Base-by-base conservation (phyloP, 2,888 invertebrate species). In the Koerneria pararmatus region DNA sequence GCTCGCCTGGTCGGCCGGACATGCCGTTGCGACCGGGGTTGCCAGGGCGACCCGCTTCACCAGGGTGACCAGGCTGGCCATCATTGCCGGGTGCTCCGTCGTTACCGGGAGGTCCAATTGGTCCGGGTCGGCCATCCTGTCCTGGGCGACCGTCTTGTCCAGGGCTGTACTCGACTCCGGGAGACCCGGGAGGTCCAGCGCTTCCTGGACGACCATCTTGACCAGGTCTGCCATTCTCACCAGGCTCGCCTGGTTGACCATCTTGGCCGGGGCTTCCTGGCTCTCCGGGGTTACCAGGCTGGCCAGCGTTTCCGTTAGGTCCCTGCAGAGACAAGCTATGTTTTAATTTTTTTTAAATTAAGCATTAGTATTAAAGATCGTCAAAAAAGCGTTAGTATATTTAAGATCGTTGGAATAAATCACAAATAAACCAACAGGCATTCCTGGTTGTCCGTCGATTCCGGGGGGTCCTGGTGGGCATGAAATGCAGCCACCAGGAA, bases 401-500 rank as follows among this genome's bases (percentile, higher is more conserved):
- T n/a, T n/a, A n/a, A n/a, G n/a, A n/a, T n/a, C n/a, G n/a, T n/a
- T n/a, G n/a, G n/a, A n/a, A n/a, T n/a, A n/a, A n/a, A n/a, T n/a
- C n/a, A n/a, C n/a, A n/a, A n/a, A n/a, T n/a, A n/a, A n/a, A n/a
- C n/a, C n/a, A n/a, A n/a, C n/a, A n/a, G n/a, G n/a, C n/a, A 68
- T 69, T 68, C 75, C 76, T 31, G 73, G 68, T 24, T 70, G 70
- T 67, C 76, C 74, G 34, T 66, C 67, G 66, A 72, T 70, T 70
- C 76, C 76, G 32, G 71, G 68, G 32, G 72, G 71, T 69, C 76
- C 76, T 31, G 74, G 70, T 58, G 74, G 73, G 66, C 76, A 59
- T 57, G 54, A 51, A 66, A 76, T 71, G 68, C 76, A 76, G 62
- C 76, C 76, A 32, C 76, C 76, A 48, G 76, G 76, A 68, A 75